A percentile compares a stretch with the other conserved stretches of the same genome.
Conservation (phyloP, 2,113 vertebrate species). For the Hippoglossus stenolepis region DNA sequence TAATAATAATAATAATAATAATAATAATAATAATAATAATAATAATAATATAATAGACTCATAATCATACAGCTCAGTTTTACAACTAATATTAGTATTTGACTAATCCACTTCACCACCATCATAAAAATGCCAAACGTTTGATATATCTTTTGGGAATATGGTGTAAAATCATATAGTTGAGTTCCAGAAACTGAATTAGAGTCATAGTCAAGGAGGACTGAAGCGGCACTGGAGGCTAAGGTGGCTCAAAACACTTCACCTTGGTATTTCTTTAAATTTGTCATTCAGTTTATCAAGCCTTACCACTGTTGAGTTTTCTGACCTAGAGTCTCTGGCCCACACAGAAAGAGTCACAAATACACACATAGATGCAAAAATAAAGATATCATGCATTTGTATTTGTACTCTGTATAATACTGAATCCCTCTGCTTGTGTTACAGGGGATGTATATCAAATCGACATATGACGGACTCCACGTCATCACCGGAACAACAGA, state of each 20-base stretch:
- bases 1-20: neutral
- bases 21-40: neutral
- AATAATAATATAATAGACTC: neutral
- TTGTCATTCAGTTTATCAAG: neutral
- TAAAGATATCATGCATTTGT: neutral
- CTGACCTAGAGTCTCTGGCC: too few species aligned
- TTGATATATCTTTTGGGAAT: neutral
- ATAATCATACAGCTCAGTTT: too few species aligned
- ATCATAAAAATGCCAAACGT: neutral
- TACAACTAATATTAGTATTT: neutral
- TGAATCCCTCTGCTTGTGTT: slow-evolving; percentile 34
- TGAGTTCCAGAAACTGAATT: neutral
- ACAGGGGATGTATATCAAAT: slow-evolving; percentile 85
- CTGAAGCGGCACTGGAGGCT: neutral
- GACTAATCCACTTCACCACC: neutral
- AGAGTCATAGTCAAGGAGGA: neutral
- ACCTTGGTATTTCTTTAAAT: neutral
- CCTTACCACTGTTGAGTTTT: neutral
- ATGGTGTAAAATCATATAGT: neutral
- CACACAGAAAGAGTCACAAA: neutral
- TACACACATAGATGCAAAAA: neutral
- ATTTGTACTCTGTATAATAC: neutral
- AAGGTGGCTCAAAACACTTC: neutral
- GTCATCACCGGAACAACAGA: slow-evolving; percentile 83
- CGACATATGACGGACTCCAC: slow-evolving; percentile 82